Base-by-base conservation (phyloP, 2,797 vertebrate genomes). In the Perodicticus potto region DNA sequence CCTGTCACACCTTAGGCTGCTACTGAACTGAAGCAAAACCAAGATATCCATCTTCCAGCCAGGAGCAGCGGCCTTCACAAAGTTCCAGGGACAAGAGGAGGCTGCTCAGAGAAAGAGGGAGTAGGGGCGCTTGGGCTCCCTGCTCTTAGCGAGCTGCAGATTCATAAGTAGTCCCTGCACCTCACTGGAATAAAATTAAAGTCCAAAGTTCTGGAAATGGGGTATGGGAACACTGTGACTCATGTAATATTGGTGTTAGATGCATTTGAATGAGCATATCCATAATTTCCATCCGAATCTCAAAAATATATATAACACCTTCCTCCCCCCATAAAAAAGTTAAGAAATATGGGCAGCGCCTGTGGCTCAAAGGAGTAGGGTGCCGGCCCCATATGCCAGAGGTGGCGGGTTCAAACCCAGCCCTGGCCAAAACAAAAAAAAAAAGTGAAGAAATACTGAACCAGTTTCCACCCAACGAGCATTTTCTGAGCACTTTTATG, bases 1-100 rank as follows among this genome's bases (percentile, higher is more conserved):
- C 93, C 89, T 67, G 81, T 81, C 94, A 91, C 53, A 87, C 88
- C 17, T 70, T 0, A 96, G 96, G 92, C 0, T 16, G 93, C 74
- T 96, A 96, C 94, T 81, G 87, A 97, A 90, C 91, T 84, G 82
- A 96, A 95, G 93, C 94, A 96, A 95, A 97, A 94, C 70, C 88
- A 84, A 94, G 80, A 94, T 83, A 95, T 91, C 34, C 78, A 85
- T 97, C 93, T 95, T 90, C 69, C 11, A 84, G 88, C 86, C 84
- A 67, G 17, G 55, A 87, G 67, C 83, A 77, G 83, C 17, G 37
- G 92, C 94, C 73, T 85, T 95, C 93, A 93, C 83, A 23, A 73
- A 27, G 85, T 34, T 34, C 61, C 81, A 78, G 67, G 43, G 34
- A 93, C 1, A 3, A 86, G 94, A 83, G 4, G 59, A 69, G 74